phyloP scores from a whole-genome alignment of 2,888 invertebrate genomes.

The Drosophila neutralis region DNA sequence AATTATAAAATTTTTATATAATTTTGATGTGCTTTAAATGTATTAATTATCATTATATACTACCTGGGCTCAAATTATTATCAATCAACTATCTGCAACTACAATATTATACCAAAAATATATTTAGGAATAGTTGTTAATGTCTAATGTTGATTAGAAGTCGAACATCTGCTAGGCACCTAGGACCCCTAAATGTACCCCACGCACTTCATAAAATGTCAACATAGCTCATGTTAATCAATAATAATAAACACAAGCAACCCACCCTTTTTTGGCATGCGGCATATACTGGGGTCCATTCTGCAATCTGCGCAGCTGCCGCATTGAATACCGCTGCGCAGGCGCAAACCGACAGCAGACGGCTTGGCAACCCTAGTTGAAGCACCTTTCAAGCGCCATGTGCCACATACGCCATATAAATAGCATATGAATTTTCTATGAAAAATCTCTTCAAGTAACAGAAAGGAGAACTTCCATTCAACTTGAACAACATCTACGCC shows the following conservation, averaged over 20 bases:
- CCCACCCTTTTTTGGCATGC: conserved; percentile 59
- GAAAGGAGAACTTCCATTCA: conserved; percentile 71
- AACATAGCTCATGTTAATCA: conserved; percentile 44
- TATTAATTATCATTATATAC: neutral
- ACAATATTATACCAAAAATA: neutral
- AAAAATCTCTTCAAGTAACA: conserved; percentile 59
- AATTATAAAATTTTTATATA: neutral
- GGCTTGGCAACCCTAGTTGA: conserved; percentile 38
- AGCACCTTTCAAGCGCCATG: conserved; percentile 52
- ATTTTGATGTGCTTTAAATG: neutral
- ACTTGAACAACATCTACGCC: conserved; percentile 21
- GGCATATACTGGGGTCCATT: conserved; percentile 49
- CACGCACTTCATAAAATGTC: conserved; percentile 46
- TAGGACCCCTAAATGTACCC: conserved; percentile 11
- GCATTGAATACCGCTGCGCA: conserved; percentile 22
- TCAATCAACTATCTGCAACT: neutral
- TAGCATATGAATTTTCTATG: conserved; percentile 58
- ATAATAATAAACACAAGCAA: conserved; percentile 29
- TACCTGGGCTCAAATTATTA: neutral
- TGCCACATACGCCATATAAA: conserved; percentile 64
- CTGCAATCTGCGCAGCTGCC: conserved; percentile 67
- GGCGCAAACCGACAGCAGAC: conserved; percentile 29
- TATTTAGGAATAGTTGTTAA: neutral
- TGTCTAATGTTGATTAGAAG: no score
- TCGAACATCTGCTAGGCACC: conserved; percentile 27